Base-by-base conservation (phyloP, 2,888 invertebrate genomes). In the Acrobeloides nanus region DNA sequence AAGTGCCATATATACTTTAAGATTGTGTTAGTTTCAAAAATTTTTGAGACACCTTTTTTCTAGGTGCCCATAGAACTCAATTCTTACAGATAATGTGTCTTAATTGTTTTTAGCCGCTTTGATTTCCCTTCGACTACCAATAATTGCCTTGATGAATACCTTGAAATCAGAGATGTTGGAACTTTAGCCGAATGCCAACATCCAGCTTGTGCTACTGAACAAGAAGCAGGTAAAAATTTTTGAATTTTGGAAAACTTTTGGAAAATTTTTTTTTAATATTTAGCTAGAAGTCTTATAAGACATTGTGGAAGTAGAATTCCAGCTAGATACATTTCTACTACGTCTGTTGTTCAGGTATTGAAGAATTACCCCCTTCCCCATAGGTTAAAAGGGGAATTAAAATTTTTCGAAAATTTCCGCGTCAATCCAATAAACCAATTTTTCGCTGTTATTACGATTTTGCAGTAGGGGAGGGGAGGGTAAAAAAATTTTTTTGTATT, bases 121-220 rank as follows among this genome's bases (percentile, higher is more conserved):
- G 51, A 58, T 15, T 58, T 62, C 37, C 61, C 61, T 12, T 53
- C 64, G 8, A 41, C 34, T 0, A 50, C 34, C 24, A 17, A 38
- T 15, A 52, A 58, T 18, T 62, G 62, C 35, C 32, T 40, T 10
- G 53, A 59, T 18, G 64, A 62, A 29, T 62, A 48, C 41, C 12
- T 62, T 26, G 64, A 65, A 45, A 39, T 62, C n/a, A 44, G 62
- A 10, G 64, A 62, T 42, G 61, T 62, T n/a, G 62, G 62, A 29
- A 25, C 45, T 6, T 6, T 46, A 8, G 51, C 48, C 32, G 51
- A 66, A 26, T 62, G 62, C 46, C 41, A 52, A 17, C 62, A 62
- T 50, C 65, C 62, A 4, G 55, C 66, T 1, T 62, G 62, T 42
- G 54, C 59, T 5, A 47, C 24, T 29, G 46, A 41, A 8, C 44